Base-by-base conservation (phyloP, 2,888 invertebrate species). In the Philaethria dido region DNA sequence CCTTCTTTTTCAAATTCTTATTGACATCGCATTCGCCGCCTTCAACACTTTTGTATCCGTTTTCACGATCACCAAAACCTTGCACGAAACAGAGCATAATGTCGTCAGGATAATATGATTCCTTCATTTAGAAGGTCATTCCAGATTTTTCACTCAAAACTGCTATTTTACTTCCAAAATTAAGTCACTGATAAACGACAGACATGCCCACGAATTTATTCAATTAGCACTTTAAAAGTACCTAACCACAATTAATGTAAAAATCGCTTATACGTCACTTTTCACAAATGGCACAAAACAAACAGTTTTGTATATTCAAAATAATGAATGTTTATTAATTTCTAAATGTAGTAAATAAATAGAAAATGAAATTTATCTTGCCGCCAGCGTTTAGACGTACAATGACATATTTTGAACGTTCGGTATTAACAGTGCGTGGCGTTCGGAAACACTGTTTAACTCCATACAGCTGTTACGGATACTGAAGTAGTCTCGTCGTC, bases 31-130 rank as follows among this genome's bases (percentile, higher is more conserved):
- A 78, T 63, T 81, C 80, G 66, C 80, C 80, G 65, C 85, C 83
- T 73, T 89, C 89, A 67, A 82, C 78, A 75, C 76, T 84, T 72
- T 86, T 87, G 70, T 78, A 83, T 29, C 80, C 87, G 68, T 82
- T 81, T 67, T 87, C 75, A 70, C 83, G 83, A 73, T 92, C 88
- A 72, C 94, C 93, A 81, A 95, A 94, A 72, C 94, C 94, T 89
- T 95, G 95, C 78, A 95, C 94, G 79, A 95, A 95, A 90, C 95
- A 95, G 86, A 95, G 92, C 95, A 95, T 95, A 87, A 94, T 94
- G 83, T 92, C 89, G 77, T 92, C 89, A 75, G 91, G 80, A 82
- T 65, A 60, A 65, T 90, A 90, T 62, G 88, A 84, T 72, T 90
- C 89, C 88, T 90, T 92, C 92, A 92, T 92, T 85, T 91, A 92